Base-by-base conservation (phyloP, 2,888 invertebrate genomes). In the Augiades crinisus region DNA sequence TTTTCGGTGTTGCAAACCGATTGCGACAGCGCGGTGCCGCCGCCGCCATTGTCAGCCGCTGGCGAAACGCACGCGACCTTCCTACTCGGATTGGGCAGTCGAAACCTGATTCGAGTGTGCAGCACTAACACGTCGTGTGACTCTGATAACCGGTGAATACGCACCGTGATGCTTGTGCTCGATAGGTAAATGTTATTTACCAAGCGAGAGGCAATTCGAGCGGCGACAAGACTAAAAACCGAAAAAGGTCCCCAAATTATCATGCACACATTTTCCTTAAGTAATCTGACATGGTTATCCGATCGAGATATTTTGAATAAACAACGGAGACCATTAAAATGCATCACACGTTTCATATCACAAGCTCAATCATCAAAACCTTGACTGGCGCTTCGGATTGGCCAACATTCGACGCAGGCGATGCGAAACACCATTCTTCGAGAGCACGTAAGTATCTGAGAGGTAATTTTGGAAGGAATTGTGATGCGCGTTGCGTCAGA, bases 41-140 rank as follows among this genome's bases (percentile, higher is more conserved):
- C 73, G 63, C 60, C 71, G 78, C 81, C 84, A 86, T 85, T 86
- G 87, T 86, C 79, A 78, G 80, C 67, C 74, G 75, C 82, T 86
- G 85, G 84, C 82, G 84, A 85, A 86, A 87, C 81, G 50, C 50
- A 67, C 61, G 70, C 81, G 87, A 84, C 87, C 87, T 87, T 87
- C 83, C 82, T 75, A 75, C 74, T 75, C 74, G 68, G 75, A 82
- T 83, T 82, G 82, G 82, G 76, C 82, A 81, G 72, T 78, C 80
- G 75, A 76, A 81, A 82, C 82, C 78, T 77, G 81, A 76, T 79
- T 69, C 50, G 56, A 60, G 57, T 62, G 54, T 61, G 57, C 60
- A 52, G 50, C 54, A 57, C 51, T 57, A 54, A 55, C 54, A 45
- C 53, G 16, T 31, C 30, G 19, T 16, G 37, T 21, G 24, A 27